These are phyloP conservation scores for Dusona sp. DNA, from an alignment of 2,888 invertebrate genomes.

Conservation along the genomic window DNA sequence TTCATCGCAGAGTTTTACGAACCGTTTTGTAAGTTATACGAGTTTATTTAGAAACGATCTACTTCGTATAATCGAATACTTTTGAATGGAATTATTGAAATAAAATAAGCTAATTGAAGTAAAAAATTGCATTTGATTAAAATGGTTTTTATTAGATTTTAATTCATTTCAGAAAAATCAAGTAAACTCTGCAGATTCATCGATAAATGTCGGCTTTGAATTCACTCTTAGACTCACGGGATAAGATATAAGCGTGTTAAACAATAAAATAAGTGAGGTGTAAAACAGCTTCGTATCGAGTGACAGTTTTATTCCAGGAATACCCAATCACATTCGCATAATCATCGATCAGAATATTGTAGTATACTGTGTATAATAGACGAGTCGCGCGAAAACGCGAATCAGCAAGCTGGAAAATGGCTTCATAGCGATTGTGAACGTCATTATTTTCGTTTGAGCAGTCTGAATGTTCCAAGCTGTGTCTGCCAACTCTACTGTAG, in stretches of 20 bases:
- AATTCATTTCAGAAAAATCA: neutral
- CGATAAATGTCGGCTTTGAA: neutral
- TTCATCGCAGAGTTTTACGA: neutral
- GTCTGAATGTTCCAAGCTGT: constrained; percentile 39
- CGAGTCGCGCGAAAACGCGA: constrained; percentile 38
- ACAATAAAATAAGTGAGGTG: neutral
- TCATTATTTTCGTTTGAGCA: constrained; percentile 69
- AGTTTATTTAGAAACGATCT: neutral
- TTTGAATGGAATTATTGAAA: neutral
- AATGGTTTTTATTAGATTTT: neutral
- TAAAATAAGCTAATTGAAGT: neutral
- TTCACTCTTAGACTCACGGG: neutral
- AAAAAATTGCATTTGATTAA: neutral
- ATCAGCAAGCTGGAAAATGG: constrained; percentile 70
- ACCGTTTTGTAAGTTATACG: neutral
- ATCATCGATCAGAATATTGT: constrained; percentile 27
- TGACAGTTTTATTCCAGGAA: constrained; percentile 20
- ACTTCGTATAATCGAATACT: neutral
- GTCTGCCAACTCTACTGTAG: constrained; percentile 20
- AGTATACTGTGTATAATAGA: constrained; percentile 1
- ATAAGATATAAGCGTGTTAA: neutral
- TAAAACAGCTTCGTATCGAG: neutral
- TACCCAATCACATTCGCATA: neutral
- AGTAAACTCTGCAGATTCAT: neutral
- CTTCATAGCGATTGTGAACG: constrained; percentile 45